These are phyloP conservation scores for Sericinus montela DNA, from an alignment of 2,888 invertebrate species.

Conservation along the genomic window DNA sequence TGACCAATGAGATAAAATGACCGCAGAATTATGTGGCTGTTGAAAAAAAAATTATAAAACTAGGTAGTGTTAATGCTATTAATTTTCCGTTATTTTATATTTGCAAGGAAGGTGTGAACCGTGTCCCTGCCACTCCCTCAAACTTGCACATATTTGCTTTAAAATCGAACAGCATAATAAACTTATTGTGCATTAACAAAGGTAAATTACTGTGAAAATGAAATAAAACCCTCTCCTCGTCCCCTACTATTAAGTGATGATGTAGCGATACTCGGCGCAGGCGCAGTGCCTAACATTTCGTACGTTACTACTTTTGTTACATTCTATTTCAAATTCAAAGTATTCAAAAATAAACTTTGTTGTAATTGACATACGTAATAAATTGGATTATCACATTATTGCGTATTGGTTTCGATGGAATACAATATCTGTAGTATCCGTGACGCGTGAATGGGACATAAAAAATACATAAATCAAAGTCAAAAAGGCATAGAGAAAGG, in stretches of 20 bases:
- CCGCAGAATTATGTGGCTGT: no score
- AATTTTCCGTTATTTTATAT: constrained; percentile 25
- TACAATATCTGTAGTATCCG: constrained; percentile 65
- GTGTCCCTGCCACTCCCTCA: constrained; percentile 55
- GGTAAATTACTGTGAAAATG: constrained; percentile 77
- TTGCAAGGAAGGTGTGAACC: constrained; percentile 56
- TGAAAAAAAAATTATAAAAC: no score
- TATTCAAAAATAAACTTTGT: constrained; percentile 35
- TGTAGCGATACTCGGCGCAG: constrained; percentile 72
- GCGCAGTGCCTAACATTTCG: constrained; percentile 58
- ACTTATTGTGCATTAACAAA: constrained; percentile 66
- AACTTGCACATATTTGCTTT: constrained; percentile 68
- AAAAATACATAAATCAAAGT: constrained; percentile 80
- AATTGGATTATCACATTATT: constrained; percentile 22
- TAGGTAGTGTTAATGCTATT: background rate
- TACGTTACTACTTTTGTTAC: constrained; percentile 40
- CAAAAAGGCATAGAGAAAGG: constrained; percentile 79
- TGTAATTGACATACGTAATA: background rate
- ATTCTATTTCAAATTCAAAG: constrained; percentile 20
- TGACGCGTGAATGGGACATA: constrained; percentile 77
- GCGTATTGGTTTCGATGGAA: constrained; percentile 38
- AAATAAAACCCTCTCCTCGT: constrained; percentile 69
- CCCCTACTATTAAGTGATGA: constrained; percentile 77
- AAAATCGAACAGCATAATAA: constrained; percentile 67
- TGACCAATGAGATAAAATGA: no score